These are phyloP conservation scores for Stichodactyla helianthus DNA, from an alignment of 64 coral and sea anemone genomes.

Conservation along the genomic window DNA sequence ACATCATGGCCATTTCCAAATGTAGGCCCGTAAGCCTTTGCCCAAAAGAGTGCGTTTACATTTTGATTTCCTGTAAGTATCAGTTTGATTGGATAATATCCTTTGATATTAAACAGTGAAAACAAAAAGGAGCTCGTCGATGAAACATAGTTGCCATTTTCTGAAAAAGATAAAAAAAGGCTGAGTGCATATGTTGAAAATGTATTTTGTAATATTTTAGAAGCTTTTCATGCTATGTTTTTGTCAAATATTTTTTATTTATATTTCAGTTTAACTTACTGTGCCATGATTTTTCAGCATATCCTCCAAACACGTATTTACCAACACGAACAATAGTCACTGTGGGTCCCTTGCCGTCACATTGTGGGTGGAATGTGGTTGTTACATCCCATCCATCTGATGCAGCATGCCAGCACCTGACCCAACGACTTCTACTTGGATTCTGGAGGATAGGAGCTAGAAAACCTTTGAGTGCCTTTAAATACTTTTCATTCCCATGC, in stretches of 20 bases:
- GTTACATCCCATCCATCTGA: neutral
- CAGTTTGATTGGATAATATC: constrained; percentile 3
- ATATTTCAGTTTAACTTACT: neutral
- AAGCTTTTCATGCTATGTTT: no score
- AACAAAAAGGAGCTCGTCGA: constrained; percentile 14
- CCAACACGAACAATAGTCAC: neutral
- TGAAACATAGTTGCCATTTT: neutral
- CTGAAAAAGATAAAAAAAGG: neutral
- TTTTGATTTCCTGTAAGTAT: neutral
- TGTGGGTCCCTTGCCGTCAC: neutral
- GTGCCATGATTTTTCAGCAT: neutral
- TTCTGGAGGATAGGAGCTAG: neutral
- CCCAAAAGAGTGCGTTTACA: neutral
- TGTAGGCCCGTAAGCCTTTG: neutral
- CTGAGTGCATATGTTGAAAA: no score
- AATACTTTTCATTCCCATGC: neutral
- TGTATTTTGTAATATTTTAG: no score
- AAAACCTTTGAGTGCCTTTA: neutral
- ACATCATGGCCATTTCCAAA: constrained; percentile 14
- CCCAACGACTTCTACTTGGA: neutral
- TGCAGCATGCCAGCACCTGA: neutral
- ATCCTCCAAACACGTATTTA: neutral
- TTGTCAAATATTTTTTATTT: no score
- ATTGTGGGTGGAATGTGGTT: neutral
- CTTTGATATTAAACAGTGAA: constrained; percentile 13